Conservation (phyloP, 2,797 vertebrate species). For the Thaleichthys pacificus region DNA sequence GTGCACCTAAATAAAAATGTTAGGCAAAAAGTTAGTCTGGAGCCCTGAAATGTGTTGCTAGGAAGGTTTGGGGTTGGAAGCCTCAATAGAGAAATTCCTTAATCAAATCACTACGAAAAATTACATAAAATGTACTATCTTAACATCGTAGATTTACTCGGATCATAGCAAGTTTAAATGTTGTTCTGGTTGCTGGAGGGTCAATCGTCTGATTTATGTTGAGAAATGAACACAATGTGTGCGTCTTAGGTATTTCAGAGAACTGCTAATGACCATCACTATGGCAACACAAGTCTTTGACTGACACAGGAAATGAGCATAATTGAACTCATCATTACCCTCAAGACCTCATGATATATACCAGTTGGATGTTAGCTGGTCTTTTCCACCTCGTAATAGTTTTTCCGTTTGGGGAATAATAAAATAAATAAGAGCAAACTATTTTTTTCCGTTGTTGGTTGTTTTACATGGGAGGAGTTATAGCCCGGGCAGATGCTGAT, state of each 20-base stretch:
- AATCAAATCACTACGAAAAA: neutral
- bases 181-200: neutral
- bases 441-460: slow-evolving; percentile 24
- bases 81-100: no score
- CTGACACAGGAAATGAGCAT: slow-evolving; percentile 39
- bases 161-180: neutral
- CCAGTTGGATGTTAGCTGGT: slow-evolving; percentile 21
- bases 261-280: slow-evolving; percentile 6
- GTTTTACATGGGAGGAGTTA: slow-evolving; percentile 32
- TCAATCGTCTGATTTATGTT: neutral
- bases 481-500: slow-evolving; percentile 52
- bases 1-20: no score
- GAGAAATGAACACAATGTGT: neutral
- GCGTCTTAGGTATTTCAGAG: slow-evolving; percentile 11
- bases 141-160: slow-evolving; percentile 15
- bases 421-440: slow-evolving; percentile 43
- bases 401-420: slow-evolving; percentile 37
- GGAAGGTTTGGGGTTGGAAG: neutral
- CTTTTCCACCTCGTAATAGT: slow-evolving; percentile 20
- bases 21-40: no score
- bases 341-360: slow-evolving; percentile 11
- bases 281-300: slow-evolving; percentile 21
- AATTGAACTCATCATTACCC: slow-evolving; percentile 15
- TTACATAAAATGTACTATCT: no score
- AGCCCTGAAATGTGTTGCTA: neutral